Conservation (phyloP, 1,140 invertebrate species). For the Eumeta japonica region DNA sequence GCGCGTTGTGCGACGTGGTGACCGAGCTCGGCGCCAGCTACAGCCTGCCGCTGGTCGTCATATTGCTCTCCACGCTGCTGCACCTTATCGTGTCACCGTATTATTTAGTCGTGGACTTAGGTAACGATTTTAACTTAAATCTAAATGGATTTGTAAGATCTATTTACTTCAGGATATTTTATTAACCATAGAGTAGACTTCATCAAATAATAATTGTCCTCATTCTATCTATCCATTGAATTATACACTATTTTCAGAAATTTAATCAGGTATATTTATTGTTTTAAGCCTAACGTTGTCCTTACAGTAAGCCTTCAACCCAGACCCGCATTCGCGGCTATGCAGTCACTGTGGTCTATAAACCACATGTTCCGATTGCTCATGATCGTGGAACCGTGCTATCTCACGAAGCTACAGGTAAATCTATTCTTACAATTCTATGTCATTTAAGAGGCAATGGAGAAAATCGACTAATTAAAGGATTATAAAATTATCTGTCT, state of each 20-base stretch:
- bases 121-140: no score
- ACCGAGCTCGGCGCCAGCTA: conserved; percentile 48
- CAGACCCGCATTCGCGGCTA: conserved; percentile 31
- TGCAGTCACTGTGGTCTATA: conserved; percentile 64
- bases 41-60: conserved; percentile 61
- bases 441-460: no score
- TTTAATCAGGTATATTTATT: no score
- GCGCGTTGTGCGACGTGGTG: conserved; percentile 40
- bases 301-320: background rate
- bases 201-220: no score
- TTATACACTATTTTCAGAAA: no score
- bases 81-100: conserved; percentile 72
- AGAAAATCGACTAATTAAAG: no score
- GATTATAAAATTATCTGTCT: no score
- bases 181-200: no score
- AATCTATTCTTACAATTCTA: no score
- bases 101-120: conserved; percentile 66
- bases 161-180: no score
- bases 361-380: conserved; percentile 63
- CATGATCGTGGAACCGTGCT: conserved; percentile 67
- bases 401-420: conserved; percentile 60
- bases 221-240: no score
- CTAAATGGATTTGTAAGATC: no score
- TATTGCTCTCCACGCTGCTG: conserved; percentile 65
- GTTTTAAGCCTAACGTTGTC: conserved; percentile 11